phyloP scores from a whole-genome alignment of 2,113 vertebrate species.

The Isurus oxyrinchus region DNA sequence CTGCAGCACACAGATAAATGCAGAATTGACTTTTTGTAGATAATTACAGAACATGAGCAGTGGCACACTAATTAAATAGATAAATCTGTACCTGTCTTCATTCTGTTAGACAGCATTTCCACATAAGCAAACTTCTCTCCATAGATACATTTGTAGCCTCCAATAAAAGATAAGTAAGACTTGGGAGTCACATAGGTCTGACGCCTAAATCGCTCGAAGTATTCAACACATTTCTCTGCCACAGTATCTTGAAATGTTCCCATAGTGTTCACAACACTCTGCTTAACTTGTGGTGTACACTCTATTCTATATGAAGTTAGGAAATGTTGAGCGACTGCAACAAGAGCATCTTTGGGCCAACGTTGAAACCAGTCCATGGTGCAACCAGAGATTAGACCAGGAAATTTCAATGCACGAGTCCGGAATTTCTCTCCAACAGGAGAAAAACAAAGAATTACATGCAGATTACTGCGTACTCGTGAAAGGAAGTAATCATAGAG shows the following conservation, averaged over 20 bases:
- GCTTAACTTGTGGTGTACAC: conserved; percentile 66
- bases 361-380: conserved; percentile 75
- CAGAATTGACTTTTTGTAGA: not conserved
- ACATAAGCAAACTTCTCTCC: conserved; percentile 58
- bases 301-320: conserved; percentile 61
- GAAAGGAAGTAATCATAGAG: conserved; percentile 73
- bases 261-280: conserved; percentile 65
- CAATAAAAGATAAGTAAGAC: conserved; percentile 73
- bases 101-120: conserved; percentile 61
- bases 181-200: conserved; percentile 73
- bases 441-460: conserved; percentile 76
- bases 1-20: not conserved
- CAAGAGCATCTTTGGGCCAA: conserved; percentile 74
- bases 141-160: conserved; percentile 70
- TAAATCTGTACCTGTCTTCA: conserved; percentile 61
- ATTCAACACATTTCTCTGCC: conserved; percentile 65
- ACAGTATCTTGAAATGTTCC: conserved; percentile 74
- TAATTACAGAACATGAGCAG: not conserved
- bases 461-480: conserved; percentile 65
- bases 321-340: conserved; percentile 71
- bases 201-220: conserved; percentile 70
- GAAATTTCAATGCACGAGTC: conserved; percentile 63
- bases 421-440: conserved; percentile 75
- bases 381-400: conserved; percentile 73
- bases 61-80: not conserved